These are phyloP conservation scores for Harlomillsia oculata DNA, from an alignment of 1,140 invertebrate genomes.

Conservation along the genomic window DNA sequence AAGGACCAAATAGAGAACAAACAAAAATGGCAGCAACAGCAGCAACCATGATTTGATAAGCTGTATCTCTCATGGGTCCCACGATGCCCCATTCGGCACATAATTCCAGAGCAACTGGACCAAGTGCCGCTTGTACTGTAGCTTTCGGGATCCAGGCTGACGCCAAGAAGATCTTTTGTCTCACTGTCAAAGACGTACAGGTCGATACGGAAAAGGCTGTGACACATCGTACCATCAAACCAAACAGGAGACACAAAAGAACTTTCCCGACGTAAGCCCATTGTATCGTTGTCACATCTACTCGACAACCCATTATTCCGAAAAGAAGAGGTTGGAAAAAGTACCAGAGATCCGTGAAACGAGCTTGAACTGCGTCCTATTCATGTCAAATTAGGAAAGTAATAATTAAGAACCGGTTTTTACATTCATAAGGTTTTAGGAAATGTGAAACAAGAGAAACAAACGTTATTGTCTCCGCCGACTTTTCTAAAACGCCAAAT, in stretches of 20 bases:
- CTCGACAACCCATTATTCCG: slow-evolving; percentile 27
- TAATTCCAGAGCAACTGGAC: slow-evolving; percentile 27
- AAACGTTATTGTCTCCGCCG: slow-evolving; percentile 25
- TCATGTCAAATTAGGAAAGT: too few species aligned
- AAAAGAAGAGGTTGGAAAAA: slow-evolving; percentile 32
- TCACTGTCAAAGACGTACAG: slow-evolving; percentile 12
- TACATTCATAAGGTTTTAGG: too few species aligned
- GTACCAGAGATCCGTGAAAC: slow-evolving; percentile 22
- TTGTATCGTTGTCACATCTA: slow-evolving; percentile 20
- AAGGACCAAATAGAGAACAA: slow-evolving; percentile 5
- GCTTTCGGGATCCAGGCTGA: slow-evolving; percentile 31
- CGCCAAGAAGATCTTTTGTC: slow-evolving; percentile 22
- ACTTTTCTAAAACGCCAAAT: slow-evolving; percentile 20
- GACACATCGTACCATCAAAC: slow-evolving; percentile 16
- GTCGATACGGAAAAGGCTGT: neutral
- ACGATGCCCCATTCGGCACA: neutral
- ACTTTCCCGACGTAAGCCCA: slow-evolving; percentile 20
- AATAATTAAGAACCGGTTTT: too few species aligned
- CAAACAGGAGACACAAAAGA: too few species aligned
- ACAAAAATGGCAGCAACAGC: slow-evolving; percentile 4
- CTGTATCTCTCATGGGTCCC: neutral
- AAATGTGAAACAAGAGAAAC: neutral
- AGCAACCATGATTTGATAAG: slow-evolving; percentile 16
- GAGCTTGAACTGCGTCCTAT: slow-evolving; percentile 4
- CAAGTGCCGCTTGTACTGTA: slow-evolving; percentile 33